Evolutionary conservation across 2,113 vertebrate genomes (phyloP), one percentile per base, ranked within the genome.

Genomic region (Festucalex cinctus): DNA sequence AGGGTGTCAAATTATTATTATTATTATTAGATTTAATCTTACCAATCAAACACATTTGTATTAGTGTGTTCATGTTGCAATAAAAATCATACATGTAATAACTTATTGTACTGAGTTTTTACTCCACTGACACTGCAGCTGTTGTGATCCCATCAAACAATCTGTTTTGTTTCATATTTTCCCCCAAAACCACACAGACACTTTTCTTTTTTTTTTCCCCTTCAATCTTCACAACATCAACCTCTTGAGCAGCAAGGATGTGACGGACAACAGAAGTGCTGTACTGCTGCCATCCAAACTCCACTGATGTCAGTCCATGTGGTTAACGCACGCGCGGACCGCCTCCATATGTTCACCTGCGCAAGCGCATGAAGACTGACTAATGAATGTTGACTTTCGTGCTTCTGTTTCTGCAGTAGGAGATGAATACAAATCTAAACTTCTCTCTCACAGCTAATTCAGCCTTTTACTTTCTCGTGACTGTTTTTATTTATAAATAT

Each of bases 311-410:
- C 68, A 37, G 68, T 71, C 66, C 46, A 53, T 77, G 61, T 66
- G 37, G 64, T 73, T 65, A 61, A 80, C 75, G 53, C 61, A 77
- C 72, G 60, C 71, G 44, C 13, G 35, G 65, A 20, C 41, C 37
- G n/a, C 24, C 48, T 74, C 77, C 74, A 67, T 74, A 79, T 76
- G 76, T 63, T 77, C 70, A 63, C 62, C 63, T 66, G 53, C 37
- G 44, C 3, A 3, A 61, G 71, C 44, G 61, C 68, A 71, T 43
- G 19, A 53, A 76, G 59, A 49, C 44, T 56, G 48, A 69, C 44
- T 56, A 69, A 74, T 64, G 22, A 36, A 70, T 53, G 43, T 19
- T 10, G 43, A 48, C 12, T 5, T 36, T 66, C 10, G 53, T 36
- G 10, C 26, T 53, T 14, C 56, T 43, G 43, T 22, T 43, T 62